These are phyloP conservation scores for Lepidotrigona ventralis DNA, from an alignment of 1,140 invertebrate genomes.

Conservation along the genomic window DNA sequence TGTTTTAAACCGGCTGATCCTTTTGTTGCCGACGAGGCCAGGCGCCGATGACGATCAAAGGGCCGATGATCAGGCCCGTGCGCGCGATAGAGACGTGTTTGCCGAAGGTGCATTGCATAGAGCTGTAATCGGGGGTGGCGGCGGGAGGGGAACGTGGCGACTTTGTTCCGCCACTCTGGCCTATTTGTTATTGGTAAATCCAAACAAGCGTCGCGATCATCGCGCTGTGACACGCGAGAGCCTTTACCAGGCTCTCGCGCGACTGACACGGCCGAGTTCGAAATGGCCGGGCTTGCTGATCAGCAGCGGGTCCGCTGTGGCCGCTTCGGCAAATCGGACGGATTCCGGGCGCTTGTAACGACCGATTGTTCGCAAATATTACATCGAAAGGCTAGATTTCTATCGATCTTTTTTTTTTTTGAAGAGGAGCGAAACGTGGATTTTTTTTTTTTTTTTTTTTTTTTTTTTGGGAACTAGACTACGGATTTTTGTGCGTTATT, in stretches of 20 bases:
- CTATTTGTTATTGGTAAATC: conserved; percentile 46
- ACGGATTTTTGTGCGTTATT: no score
- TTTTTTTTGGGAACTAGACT: not conserved
- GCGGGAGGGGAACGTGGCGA: not conserved
- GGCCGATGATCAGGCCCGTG: not conserved
- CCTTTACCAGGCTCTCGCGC: conserved; percentile 12
- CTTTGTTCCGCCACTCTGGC: conserved; percentile 20
- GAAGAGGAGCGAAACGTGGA: no score
- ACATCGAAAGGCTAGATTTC: not conserved
- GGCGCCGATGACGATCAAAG: conserved; percentile 19
- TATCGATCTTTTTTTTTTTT: not conserved
- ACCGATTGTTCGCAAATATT: conserved; percentile 17
- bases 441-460: not conserved
- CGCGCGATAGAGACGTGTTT: not conserved
- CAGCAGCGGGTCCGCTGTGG: conserved; percentile 13
- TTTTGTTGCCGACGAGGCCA: conserved; percentile 2
- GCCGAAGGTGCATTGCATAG: conserved; percentile 23
- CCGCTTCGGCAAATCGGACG: conserved; percentile 22
- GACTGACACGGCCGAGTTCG: conserved; percentile 9
- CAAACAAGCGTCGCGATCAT: conserved; percentile 37
- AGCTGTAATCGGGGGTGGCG: not conserved
- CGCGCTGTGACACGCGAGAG: not conserved
- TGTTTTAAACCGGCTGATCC: conserved; percentile 31
- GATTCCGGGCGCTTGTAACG: not conserved
- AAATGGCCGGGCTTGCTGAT: conserved; percentile 2